Conservation (phyloP, 2,113 vertebrate genomes). For the Bujurquina vittata region DNA sequence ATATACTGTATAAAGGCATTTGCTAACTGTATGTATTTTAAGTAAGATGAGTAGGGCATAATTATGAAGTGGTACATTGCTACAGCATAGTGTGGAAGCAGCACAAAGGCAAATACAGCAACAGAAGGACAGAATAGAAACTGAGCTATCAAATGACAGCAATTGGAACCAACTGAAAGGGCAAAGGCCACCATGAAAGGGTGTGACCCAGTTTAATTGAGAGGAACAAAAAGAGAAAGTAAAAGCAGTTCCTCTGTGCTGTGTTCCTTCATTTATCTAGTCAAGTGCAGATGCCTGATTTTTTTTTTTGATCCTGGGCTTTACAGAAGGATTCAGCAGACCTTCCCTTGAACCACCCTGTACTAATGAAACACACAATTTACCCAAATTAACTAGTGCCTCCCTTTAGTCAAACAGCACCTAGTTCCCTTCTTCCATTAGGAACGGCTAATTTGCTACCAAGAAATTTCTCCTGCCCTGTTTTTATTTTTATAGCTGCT, state of each 20-base stretch:
- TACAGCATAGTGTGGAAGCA: slow-evolving; percentile 22
- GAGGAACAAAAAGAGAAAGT: background rate
- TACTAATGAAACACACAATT: slow-evolving; percentile 66
- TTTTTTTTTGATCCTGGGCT: slow-evolving; percentile 43
- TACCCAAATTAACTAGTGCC: slow-evolving; percentile 71
- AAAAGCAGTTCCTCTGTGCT: slow-evolving; percentile 6
- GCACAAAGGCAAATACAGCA: slow-evolving; percentile 16
- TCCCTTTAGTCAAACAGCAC: slow-evolving; percentile 63
- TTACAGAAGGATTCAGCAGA: slow-evolving; percentile 32
- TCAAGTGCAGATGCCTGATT: slow-evolving; percentile 40
- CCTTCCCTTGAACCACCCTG: slow-evolving; percentile 61
- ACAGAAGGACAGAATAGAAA: slow-evolving; percentile 19
- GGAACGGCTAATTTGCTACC: slow-evolving; percentile 71
- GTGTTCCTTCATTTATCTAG: slow-evolving; percentile 39
- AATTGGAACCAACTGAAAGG: background rate
- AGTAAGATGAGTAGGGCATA: slow-evolving; percentile 44
- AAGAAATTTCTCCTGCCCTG: slow-evolving; percentile 65
- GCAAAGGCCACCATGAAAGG: slow-evolving; percentile 22
- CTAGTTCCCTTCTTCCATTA: slow-evolving; percentile 67
- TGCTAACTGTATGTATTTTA: slow-evolving; percentile 51
- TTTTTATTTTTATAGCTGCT: slow-evolving; percentile 74
- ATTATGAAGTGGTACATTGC: slow-evolving; percentile 68
- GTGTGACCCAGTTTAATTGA: background rate
- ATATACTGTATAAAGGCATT: slow-evolving; percentile 14
- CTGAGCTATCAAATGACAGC: slow-evolving; percentile 5